Base-by-base conservation (phyloP, 2,797 vertebrate genomes). In the Melanotaenia nigrans region DNA sequence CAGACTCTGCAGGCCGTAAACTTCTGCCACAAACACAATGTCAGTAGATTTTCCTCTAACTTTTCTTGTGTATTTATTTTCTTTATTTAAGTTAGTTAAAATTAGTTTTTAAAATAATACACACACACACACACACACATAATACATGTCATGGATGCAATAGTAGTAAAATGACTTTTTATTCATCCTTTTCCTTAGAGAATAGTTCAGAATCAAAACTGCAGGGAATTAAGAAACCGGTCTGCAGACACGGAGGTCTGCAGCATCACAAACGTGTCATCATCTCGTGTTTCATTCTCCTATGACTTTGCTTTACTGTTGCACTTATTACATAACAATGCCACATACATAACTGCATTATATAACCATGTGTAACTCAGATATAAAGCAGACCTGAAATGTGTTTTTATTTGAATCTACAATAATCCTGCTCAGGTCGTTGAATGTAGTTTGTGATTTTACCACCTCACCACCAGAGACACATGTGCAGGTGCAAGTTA, bases 1-100 rank as follows among this genome's bases (percentile, higher is more conserved):
- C 98, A 99, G 84, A 99, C 95, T 0, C 93, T 99, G 38, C 97
- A 99, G 85, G 97, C 97, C 1, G 96, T 99, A n/a, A 97, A 96
- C 92, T 99, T 99, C 89, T 99, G 98, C 88, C 97, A 99, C 82
- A 97, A 96, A 76, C 97, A 98, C 92, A 97, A 94, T 1, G 95
- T 95, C 55, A 89, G 94, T 92, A 74, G 61, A 24, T 12, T 25
- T 20, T 16, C 20, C 9, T 47, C 3, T 61, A 8, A 3, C 20
- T 2, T 14, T 51, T 40, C 0, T 25, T 33, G 20, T 13, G 2
- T 10, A 33, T 4, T 18, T 30, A 55, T 49, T 35, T 25, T 22
- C 63, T 11, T 6, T 18, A 18, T 1, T 20, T 24, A 11, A 22
- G 20, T 35, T 5, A 42, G 40, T 25, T 42, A 16, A 42, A 42